phyloP scores from a whole-genome alignment of 2,113 vertebrate species.

The Campylomormyrus numenius region DNA sequence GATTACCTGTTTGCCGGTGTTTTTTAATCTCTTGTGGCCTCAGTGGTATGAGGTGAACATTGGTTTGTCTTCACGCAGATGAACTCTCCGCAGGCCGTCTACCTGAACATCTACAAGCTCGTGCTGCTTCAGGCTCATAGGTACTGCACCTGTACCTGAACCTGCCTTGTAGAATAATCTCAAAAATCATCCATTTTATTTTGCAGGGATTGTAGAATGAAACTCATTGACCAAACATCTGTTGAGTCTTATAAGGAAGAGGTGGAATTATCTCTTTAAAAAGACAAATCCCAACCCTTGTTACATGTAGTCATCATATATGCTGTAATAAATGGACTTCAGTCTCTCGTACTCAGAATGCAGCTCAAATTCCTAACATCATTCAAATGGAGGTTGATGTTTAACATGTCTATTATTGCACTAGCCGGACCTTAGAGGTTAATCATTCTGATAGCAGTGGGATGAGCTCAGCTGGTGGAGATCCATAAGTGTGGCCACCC shows the following conservation, averaged over 20 bases:
- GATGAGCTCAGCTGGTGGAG: background rate
- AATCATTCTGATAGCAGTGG: background rate
- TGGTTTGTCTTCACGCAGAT: constrained; percentile 53
- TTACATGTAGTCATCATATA: background rate
- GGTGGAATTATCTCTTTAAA: background rate
- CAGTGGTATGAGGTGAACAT: background rate
- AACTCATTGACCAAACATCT: background rate
- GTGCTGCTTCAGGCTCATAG: constrained; percentile 87
- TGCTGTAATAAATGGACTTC: constrained; percentile 13
- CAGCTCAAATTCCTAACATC: background rate
- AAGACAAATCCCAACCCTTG: background rate
- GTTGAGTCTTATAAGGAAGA: background rate
- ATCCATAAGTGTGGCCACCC: background rate
- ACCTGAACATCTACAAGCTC: constrained; percentile 76
- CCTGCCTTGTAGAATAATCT: background rate
- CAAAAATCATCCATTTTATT: background rate
- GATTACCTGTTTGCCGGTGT: background rate
- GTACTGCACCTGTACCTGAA: constrained; percentile 43
- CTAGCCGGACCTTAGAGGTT: background rate
- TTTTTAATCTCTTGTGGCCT: background rate
- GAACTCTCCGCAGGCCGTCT: constrained; percentile 71
- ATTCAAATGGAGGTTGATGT: constrained; percentile 10
- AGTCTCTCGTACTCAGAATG: background rate
- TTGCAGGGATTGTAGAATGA: background rate
- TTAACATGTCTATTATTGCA: background rate